Evolutionary conservation across 2,797 vertebrate genomes (phyloP).

Genomic region (Macroramphosus scolopax): DNA sequence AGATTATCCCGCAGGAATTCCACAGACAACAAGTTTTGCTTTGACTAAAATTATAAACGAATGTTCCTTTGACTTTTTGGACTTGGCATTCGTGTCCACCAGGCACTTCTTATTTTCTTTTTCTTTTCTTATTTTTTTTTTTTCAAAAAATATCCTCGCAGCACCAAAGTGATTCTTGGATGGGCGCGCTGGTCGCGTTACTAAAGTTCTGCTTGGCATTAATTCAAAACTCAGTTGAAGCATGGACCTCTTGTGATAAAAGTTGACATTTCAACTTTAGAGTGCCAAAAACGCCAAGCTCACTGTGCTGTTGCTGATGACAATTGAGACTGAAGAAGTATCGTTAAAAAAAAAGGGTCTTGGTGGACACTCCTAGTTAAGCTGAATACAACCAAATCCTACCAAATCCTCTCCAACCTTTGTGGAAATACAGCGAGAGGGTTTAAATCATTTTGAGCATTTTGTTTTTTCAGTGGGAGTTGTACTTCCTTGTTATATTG

Average conservation of each 20-base stretch:
- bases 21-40: conserved; percentile 36
- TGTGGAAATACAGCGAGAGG: conserved; percentile 17
- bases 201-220: conserved; percentile 26
- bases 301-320: conserved; percentile 26
- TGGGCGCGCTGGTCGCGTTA: conserved; percentile 65
- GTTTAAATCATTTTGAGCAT: conserved; percentile 29
- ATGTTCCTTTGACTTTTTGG: conserved; percentile 20
- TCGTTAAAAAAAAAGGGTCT: conserved; percentile 28
- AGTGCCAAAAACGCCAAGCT: conserved; percentile 34
- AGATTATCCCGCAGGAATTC: conserved; percentile 31
- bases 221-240: conserved; percentile 14
- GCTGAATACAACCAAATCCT: conserved; percentile 53
- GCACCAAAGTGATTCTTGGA: conserved; percentile 27
- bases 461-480: conserved; percentile 49
- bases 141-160: conserved; percentile 12
- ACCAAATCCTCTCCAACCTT: conserved; percentile 53
- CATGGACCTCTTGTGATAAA: conserved; percentile 6
- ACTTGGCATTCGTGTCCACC: conserved; percentile 35
- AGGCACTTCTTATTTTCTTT: conserved; percentile 11
- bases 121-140: conserved; percentile 1
- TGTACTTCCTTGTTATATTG: conserved; percentile 64
- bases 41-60: conserved; percentile 27
- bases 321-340: neutral
- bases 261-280: conserved; percentile 11
- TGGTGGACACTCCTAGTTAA: conserved; percentile 33